Evolutionary conservation across 2,113 vertebrate species (phyloP), one percentile per base, ranked within the genome.

Genomic region (Festucalex cinctus): DNA sequence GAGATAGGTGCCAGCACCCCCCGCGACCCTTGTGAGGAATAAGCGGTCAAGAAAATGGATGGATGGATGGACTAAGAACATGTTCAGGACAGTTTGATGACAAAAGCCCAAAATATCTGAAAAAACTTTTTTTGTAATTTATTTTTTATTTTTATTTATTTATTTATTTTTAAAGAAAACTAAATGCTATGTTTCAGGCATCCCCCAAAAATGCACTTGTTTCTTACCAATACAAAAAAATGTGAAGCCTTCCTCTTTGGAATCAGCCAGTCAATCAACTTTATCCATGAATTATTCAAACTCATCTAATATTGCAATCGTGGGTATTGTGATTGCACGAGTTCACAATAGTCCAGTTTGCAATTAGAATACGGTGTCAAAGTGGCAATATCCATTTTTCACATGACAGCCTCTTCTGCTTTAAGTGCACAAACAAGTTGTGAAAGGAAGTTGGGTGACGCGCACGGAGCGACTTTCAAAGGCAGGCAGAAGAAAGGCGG

Each of bases 381-480:
- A 56, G 14, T 59, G n/a, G 63, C 66, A 71, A 49, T 68, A 46
- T 65, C 61, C 49, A 61, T 77, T 83, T 78, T 24, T 58, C n/a
- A 43, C 12, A 36, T 70, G 24, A 61, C 68, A 70, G 62, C 54
- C 67, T 83, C 79, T 43, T 35, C 59, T 64, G 69, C 73, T 74
- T 85, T 36, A 79, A 68, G 77, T 61, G 20, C 79, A 64, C 43
- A 79, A 79, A 83, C 73, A 82, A 65, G 70, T 77, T 69, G 68
- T 76, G 79, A 75, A 75, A 76, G 67, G 64, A 80, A 77, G 63
- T 71, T 63, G 85, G 82, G 79, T 83, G 79, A 77, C 79, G 74
- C 82, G 64, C 75, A 85, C 87, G 89, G 71, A 87, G 64, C 83
- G 65, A 68, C 67, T 83, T 91, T 91, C 85, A 81, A 84, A 88